Evolutionary conservation across 2,113 vertebrate species (phyloP).

Genomic region (Alethe diademata): DNA sequence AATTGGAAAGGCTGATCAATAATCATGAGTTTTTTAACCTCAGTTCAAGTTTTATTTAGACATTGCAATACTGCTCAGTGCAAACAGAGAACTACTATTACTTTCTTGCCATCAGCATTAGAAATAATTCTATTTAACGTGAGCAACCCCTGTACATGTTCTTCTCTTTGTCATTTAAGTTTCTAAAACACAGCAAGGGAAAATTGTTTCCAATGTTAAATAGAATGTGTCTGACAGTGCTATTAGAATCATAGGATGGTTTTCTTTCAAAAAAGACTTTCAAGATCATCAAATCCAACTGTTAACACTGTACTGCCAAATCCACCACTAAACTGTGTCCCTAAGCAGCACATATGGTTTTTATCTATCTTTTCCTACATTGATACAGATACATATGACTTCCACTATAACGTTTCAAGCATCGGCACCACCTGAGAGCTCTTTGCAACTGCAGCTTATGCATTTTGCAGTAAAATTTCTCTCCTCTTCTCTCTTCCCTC

Average conservation of each 20-base stretch:
- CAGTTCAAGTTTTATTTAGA: not conserved
- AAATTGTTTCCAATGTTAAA: not conserved
- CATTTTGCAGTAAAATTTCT: constrained; percentile 19
- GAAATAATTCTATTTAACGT: not conserved
- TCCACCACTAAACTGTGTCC: not conserved
- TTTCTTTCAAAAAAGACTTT: not conserved
- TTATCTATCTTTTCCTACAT: not conserved
- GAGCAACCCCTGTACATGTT: not conserved
- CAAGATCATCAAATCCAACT: not conserved
- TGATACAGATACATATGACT: not conserved
- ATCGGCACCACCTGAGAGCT: not conserved
- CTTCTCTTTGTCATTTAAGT: not conserved
- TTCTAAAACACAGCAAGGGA: not conserved
- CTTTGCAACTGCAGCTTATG: not conserved
- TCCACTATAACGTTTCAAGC: not conserved
- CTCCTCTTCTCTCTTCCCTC: not conserved
- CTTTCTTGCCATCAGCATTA: not conserved
- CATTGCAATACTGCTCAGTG: not conserved
- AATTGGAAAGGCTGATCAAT: not conserved
- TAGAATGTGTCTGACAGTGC: not conserved
- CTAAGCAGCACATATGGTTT: not conserved
- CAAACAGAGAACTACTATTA: not conserved
- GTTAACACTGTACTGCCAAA: not conserved
- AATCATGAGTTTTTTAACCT: not conserved
- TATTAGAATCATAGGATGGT: not conserved